Conservation (phyloP, 2,113 vertebrate species). For the Spheniscus mendiculus region DNA sequence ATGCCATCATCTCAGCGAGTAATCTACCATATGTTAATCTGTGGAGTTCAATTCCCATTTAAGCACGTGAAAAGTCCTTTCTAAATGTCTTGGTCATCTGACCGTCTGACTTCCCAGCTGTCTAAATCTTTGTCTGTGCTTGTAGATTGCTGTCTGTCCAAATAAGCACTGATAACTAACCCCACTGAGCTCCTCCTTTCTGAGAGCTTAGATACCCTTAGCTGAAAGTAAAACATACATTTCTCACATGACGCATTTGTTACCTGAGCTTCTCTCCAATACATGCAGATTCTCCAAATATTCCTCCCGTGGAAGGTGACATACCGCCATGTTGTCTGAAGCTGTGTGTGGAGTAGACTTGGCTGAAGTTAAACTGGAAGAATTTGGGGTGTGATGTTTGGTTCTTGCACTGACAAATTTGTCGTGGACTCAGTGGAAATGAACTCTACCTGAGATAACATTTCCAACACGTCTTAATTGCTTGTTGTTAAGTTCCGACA, state of each 20-base stretch:
- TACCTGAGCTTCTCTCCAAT: background rate
- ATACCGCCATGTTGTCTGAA: rapidly evolving
- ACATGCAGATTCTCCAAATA: rapidly evolving
- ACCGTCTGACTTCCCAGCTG: background rate
- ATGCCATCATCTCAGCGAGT: background rate
- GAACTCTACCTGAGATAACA: background rate
- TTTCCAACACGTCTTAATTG: background rate
- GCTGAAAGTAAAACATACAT: background rate
- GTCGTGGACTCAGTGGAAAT: background rate
- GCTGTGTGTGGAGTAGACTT: rapidly evolving
- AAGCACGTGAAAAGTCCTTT: background rate
- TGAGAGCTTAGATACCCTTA: background rate
- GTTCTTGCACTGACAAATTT: background rate
- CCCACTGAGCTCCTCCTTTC: background rate
- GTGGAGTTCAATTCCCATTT: background rate
- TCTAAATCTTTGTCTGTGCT: background rate
- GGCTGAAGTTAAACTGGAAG: background rate
- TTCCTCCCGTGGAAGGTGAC: background rate
- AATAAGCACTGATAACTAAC: background rate
- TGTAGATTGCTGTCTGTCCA: background rate
- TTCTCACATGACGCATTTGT: rapidly evolving
- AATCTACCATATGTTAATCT: background rate
- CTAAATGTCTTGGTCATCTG: background rate
- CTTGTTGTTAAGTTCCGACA: background rate
- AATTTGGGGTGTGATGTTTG: background rate